Evolutionary conservation across 2,113 vertebrate species (phyloP), one percentile per base, ranked within the genome.

Genomic region (Brachypteracias leptosomus): DNA sequence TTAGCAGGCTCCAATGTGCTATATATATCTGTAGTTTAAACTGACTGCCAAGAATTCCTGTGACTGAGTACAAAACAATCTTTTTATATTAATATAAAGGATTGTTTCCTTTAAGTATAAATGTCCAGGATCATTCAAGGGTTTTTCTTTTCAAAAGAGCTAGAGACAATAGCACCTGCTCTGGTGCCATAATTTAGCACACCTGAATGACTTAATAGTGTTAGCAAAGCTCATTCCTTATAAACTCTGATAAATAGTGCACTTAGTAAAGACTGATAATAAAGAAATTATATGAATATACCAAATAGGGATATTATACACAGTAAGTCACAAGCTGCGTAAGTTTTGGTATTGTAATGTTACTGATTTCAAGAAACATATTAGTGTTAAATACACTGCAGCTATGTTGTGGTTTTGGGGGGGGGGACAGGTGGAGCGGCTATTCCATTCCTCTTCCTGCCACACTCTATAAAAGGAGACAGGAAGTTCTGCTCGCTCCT

Each of bases 1-100:
- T 97, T 93, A 96, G 81, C 90, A 95, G 97, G 89, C 97, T 97
- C 97, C 97, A 97, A 89, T 28, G 55, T 92, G 95, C 96, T 97
- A 70, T 95, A 97, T 95, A 95, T 90, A 95, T 85, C 85, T 74
- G 85, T 79, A 95, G 85, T 74, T 98, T 97, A 85, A 97, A 85
- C 89, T 0, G 1, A 72, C 95, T 97, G 97, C 97, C 97, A 98
- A 96, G 80, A 96, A 87, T 94, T 96, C 83, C 70, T 74, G 83
- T 92, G 85, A 90, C 85, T 96, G 94, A 96, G 89, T 28, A 68
- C 66, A 90, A 92, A 94, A 82, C 88, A 82, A 88, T 91, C 67
- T 90, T 97, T 78, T 90, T 44, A 88, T 95, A 92, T 93, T 90
- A 96, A 90, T 67, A 61, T 71, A 88, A 93, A 89, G 90, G 55